Evolutionary conservation across 2,888 invertebrate genomes (phyloP).

Genomic region (Microplitis deprimator): DNA sequence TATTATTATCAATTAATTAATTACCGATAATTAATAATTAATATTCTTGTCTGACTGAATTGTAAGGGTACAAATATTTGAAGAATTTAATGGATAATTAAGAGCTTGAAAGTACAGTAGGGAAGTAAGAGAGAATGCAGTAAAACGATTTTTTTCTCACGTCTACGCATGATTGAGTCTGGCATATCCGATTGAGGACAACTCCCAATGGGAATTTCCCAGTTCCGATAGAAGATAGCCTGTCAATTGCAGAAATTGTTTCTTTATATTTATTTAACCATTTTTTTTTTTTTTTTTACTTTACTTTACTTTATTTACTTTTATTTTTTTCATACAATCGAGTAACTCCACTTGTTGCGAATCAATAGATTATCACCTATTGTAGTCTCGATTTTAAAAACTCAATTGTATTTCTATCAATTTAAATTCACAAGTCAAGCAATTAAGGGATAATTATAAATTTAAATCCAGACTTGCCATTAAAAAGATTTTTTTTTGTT

Average conservation of each 20-base stretch:
- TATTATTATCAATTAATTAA: background rate
- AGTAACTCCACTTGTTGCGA: constrained; percentile 14
- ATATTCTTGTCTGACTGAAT: background rate
- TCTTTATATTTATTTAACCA: background rate
- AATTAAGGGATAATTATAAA: background rate
- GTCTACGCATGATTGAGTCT: constrained; percentile 7
- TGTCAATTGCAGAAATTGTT: constrained; percentile 23
- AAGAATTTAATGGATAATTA: background rate
- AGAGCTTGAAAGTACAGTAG: background rate
- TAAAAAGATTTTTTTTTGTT: background rate
- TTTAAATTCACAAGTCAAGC: background rate
- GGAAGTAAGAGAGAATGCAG: background rate
- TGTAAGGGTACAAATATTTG: background rate
- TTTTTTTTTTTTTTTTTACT: background rate
- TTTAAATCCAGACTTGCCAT: background rate
- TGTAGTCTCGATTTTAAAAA: background rate
- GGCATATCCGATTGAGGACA: constrained; percentile 2
- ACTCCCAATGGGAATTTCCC: constrained; percentile 8
- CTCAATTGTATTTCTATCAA: background rate
- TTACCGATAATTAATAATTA: background rate
- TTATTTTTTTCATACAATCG: background rate
- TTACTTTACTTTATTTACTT: background rate
- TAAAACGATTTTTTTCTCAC: constrained; percentile 7
- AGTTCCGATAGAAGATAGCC: background rate
- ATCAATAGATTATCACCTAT: background rate